These are phyloP conservation scores for Thomomys bottae DNA, from an alignment of 2,113 vertebrate species.

Conservation along the genomic window DNA sequence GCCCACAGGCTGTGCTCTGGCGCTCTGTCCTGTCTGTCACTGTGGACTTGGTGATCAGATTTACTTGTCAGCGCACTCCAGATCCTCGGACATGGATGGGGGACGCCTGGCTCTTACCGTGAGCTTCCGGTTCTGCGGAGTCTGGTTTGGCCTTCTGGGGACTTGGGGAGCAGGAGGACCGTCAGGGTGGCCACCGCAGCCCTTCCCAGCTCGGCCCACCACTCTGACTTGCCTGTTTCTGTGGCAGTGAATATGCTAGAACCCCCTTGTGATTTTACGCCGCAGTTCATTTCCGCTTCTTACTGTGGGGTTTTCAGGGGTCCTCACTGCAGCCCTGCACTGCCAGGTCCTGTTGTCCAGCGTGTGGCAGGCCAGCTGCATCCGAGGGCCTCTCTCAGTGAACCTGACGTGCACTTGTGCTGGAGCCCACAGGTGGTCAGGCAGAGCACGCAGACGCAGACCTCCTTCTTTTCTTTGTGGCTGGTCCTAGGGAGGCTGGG, in stretches of 20 bases:
- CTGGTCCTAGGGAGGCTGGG: rapidly evolving
- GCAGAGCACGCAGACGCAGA: not conserved
- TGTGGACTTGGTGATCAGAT: too few relatives aligned
- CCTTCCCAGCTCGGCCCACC: too few relatives aligned
- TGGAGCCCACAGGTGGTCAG: not conserved
- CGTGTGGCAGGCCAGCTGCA: not conserved
- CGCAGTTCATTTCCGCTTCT: rapidly evolving
- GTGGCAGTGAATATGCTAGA: rapidly evolving
- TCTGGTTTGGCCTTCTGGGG: not conserved
- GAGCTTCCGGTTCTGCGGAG: not conserved
- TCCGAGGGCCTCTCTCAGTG: constrained; percentile 31
- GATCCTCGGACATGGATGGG: not conserved
- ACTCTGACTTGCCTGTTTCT: not conserved
- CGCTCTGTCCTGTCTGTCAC: too few relatives aligned
- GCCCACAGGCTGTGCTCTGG: too few relatives aligned
- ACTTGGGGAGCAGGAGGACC: not conserved
- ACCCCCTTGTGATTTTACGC: rapidly evolving
- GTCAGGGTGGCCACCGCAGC: too few relatives aligned
- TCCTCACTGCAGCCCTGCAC: not conserved
- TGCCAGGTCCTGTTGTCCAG: not conserved
- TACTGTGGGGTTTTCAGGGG: not conserved
- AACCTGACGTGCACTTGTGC: constrained; percentile 30
- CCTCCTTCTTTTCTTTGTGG: not conserved
- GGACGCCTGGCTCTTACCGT: too few relatives aligned
- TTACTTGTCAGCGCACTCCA: not conserved